phyloP scores from a whole-genome alignment of 2,797 vertebrate species.

The Carcharodon carcharias region DNA sequence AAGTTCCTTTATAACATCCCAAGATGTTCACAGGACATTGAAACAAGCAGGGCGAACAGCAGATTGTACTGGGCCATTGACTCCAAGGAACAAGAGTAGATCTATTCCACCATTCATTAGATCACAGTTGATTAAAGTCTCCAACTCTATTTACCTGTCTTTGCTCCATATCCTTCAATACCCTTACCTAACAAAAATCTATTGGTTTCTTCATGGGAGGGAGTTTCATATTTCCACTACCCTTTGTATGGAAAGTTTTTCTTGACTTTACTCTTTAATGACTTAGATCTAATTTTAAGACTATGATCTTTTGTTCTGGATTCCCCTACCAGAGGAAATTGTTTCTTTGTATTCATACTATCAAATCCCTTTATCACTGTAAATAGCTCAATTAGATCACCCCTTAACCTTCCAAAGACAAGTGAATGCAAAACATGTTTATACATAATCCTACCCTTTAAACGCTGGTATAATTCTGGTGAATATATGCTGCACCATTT shows the following conservation, averaged over 20 bases:
- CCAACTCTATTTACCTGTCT: neutral
- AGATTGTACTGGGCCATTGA: neutral
- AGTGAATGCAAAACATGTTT: neutral
- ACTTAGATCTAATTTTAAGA: neutral
- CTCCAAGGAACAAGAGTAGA: neutral
- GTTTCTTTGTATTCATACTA: neutral
- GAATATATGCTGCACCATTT: neutral
- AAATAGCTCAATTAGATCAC: neutral
- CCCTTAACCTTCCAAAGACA: neutral
- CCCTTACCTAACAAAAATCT: neutral
- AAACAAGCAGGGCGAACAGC: neutral
- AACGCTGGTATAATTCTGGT: neutral
- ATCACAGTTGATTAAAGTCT: neutral
- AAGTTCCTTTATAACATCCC: neutral
- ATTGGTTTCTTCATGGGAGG: neutral
- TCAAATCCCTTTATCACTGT: neutral
- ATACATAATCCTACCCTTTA: neutral
- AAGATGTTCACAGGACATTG: neutral
- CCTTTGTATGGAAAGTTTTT: neutral
- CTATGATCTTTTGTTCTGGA: neutral
- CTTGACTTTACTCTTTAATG: neutral
- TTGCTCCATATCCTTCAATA: neutral
- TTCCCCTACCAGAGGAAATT: neutral
- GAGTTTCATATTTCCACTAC: neutral
- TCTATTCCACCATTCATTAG: neutral